Evolutionary conservation across 53 echinoderm and acorn worm genomes (phyloP).

Genomic region (Paelopatides confundens): DNA sequence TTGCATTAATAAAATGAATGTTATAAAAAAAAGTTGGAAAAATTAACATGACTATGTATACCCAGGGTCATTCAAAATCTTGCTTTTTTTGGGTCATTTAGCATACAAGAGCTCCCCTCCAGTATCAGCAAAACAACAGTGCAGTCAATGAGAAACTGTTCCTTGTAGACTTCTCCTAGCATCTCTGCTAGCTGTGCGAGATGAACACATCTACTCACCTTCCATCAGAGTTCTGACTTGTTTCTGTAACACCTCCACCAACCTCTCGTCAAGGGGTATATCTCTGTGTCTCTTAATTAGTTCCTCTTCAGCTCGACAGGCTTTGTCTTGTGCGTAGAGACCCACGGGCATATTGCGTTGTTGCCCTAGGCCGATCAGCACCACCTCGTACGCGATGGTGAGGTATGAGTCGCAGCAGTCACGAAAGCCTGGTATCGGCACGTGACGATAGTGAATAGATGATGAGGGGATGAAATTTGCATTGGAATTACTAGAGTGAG

Average conservation of each 20-base stretch:
- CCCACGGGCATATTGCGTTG: conserved; percentile 97
- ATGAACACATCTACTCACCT: too few species aligned
- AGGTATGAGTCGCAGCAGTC: conserved; percentile 91
- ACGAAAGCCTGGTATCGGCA: conserved; percentile 77
- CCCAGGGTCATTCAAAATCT: too few species aligned
- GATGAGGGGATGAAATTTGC: neutral
- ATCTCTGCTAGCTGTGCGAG: too few species aligned
- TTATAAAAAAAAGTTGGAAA: too few species aligned
- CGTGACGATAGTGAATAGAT: conserved; percentile 69
- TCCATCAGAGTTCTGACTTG: conserved; percentile 95
- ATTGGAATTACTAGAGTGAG: conserved; percentile 17
- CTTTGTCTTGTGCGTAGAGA: conserved; percentile 98
- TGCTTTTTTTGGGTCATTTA: too few species aligned
- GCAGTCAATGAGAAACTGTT: too few species aligned
- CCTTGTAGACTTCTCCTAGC: too few species aligned
- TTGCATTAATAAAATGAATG: too few species aligned
- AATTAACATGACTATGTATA: too few species aligned
- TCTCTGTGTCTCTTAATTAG: conserved; percentile 89
- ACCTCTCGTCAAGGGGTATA: conserved; percentile 85
- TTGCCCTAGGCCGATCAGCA: conserved; percentile 92
- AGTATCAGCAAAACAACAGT: too few species aligned
- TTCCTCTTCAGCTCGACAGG: conserved; percentile 97
- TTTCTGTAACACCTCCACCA: conserved; percentile 92
- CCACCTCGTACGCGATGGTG: conserved; percentile 94
- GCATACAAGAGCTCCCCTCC: too few species aligned